Evolutionary conservation across 2,888 invertebrate species (phyloP).

Genomic region (Temnothorax rugatulus): DNA sequence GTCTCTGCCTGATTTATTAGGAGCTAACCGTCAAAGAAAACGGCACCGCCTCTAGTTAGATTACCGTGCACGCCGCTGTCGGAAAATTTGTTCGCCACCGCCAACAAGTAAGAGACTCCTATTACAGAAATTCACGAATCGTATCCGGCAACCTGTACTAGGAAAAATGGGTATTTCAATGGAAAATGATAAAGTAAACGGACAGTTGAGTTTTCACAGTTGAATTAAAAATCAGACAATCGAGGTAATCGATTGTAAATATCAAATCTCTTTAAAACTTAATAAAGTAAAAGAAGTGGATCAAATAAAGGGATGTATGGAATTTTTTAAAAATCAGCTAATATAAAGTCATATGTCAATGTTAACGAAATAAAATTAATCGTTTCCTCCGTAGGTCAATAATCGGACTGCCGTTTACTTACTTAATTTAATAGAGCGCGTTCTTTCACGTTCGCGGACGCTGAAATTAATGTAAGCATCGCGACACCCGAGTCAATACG

Average conservation of each 20-base stretch:
- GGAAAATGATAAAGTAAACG: not conserved
- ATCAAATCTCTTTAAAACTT: not conserved
- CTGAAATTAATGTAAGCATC: constrained; percentile 53
- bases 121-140: constrained; percentile 11
- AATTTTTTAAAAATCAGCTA: not conserved
- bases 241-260: not conserved
- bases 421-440: constrained; percentile 51
- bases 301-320: not conserved
- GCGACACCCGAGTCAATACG: constrained; percentile 52
- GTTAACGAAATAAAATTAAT: constrained; percentile 32
- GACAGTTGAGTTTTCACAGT: not conserved
- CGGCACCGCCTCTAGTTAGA: constrained; percentile 48
- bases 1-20: constrained; percentile 74
- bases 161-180: not conserved
- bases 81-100: constrained; percentile 38
- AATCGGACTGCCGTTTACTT: constrained; percentile 28
- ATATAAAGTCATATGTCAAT: not conserved
- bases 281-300: not conserved
- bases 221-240: not conserved
- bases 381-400: constrained; percentile 10
- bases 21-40: constrained; percentile 73
- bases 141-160: not conserved
- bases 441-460: constrained; percentile 22
- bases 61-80: constrained; percentile 31
- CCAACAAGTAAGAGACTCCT: constrained; percentile 11